Percentiles rank a stretch among this genome's conserved stretches.
These are phyloP conservation scores for Falco peregrinus DNA, from an alignment of 2,797 vertebrate genomes.

Conservation along the genomic window DNA sequence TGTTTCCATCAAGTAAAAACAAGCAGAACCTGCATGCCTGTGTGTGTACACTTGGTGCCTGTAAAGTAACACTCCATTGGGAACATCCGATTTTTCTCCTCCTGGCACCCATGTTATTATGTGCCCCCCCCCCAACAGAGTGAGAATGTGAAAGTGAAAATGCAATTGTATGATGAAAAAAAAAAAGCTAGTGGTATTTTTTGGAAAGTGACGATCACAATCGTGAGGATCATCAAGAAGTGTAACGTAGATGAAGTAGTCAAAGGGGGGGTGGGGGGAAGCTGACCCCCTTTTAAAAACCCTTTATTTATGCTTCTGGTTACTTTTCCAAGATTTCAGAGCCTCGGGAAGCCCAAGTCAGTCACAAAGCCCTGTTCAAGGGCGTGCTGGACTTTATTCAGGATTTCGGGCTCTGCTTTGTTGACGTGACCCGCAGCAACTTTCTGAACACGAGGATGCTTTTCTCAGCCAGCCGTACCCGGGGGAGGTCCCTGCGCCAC, in stretches of 20 bases:
- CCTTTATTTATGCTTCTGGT: background rate
- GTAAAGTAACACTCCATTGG: background rate
- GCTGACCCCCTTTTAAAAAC: background rate
- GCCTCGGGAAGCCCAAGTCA: background rate
- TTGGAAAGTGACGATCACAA: background rate
- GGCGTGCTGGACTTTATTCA: background rate
- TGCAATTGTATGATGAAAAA: too few species aligned
- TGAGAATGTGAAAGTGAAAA: background rate
- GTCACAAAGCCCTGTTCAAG: too few species aligned
- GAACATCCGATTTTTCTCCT: background rate
- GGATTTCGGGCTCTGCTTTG: background rate
- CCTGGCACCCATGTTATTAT: background rate
- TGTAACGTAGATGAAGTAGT: accelerated
- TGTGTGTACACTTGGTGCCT: background rate
- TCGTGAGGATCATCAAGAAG: background rate
- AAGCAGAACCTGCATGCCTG: background rate
- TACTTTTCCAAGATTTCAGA: background rate
- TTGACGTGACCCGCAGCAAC: background rate
- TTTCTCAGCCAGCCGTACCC: background rate
- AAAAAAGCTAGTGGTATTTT: background rate
- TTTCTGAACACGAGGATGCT: too few species aligned
- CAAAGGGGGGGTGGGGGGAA: background rate
- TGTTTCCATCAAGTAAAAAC: background rate
- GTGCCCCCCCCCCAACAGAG: background rate
- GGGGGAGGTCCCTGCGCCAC: too few species aligned